Evolutionary conservation across 1,140 invertebrate genomes (phyloP).

Genomic region (Dreissena polymorpha): DNA sequence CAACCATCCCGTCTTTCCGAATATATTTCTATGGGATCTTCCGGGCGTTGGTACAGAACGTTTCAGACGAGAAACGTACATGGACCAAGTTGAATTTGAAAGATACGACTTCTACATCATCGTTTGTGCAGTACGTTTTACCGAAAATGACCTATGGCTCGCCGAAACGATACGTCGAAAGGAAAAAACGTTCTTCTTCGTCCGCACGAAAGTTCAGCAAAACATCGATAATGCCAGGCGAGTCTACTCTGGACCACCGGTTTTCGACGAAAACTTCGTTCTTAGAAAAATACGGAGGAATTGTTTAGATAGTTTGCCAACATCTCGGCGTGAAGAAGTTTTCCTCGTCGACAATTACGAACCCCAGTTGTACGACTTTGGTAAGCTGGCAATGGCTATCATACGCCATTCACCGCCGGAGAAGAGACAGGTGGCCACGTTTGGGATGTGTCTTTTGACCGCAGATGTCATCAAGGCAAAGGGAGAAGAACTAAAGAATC

Average conservation of each 20-base stretch:
- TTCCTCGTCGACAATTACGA: not conserved
- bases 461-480: not conserved
- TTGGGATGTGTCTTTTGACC: not conserved
- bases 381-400: not conserved
- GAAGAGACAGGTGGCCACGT: not conserved
- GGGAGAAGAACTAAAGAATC: not conserved
- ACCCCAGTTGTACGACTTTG: not conserved
- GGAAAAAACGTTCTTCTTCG: conserved; percentile 6
- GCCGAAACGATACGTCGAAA: not conserved
- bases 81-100: not conserved
- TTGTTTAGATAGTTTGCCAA: not conserved
- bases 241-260: not conserved
- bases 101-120: conserved; percentile 9
- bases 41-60: conserved; percentile 11
- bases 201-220: not conserved
- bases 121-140: not conserved
- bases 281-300: not conserved
- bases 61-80: not conserved
- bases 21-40: conserved; percentile 8
- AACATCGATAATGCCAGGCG: not conserved
- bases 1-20: not conserved
- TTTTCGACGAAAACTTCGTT: not conserved
- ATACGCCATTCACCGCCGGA: not conserved
- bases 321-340: not conserved
- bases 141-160: not conserved